phyloP scores from a whole-genome alignment of 2,888 invertebrate species.

The Uloborus plumipes region DNA sequence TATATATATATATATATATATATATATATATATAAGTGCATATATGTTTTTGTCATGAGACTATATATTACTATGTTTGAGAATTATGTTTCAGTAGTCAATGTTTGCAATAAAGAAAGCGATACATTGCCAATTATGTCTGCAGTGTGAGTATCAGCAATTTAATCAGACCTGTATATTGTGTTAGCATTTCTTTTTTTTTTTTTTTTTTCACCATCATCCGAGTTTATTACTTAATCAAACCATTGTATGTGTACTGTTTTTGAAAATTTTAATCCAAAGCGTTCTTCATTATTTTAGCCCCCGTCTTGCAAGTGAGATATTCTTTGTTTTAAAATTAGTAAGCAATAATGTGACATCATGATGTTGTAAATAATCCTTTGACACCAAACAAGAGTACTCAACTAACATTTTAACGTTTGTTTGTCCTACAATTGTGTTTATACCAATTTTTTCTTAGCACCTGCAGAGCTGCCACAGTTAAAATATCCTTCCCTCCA shows the following conservation, averaged over 20 bases:
- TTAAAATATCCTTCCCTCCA: no score
- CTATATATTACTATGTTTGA: background rate
- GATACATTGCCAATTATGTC: constrained; percentile 40
- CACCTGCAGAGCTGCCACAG: no score
- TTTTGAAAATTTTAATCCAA: background rate
- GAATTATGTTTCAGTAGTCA: background rate
- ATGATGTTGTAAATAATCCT: no score
- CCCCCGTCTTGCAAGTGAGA: background rate
- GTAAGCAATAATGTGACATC: no score
- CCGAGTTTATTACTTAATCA: constrained; percentile 1
- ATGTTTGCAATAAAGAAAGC: constrained; percentile 32
- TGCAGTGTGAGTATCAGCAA: no score
- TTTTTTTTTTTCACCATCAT: constrained; percentile 8
- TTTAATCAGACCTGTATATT: no score
- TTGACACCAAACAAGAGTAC: no score
- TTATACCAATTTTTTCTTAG: no score
- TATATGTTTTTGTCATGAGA: background rate
- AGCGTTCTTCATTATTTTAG: background rate
- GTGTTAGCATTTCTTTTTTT: constrained; percentile 8
- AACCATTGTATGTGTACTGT: background rate
- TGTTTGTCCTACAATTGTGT: no score
- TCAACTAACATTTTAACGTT: no score
- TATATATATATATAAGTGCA: constrained; percentile 13
- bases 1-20: background rate
- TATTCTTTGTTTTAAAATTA: no score